Evolutionary conservation across 2,113 vertebrate species (phyloP).

Genomic region (Gymnorhina tibicen): DNA sequence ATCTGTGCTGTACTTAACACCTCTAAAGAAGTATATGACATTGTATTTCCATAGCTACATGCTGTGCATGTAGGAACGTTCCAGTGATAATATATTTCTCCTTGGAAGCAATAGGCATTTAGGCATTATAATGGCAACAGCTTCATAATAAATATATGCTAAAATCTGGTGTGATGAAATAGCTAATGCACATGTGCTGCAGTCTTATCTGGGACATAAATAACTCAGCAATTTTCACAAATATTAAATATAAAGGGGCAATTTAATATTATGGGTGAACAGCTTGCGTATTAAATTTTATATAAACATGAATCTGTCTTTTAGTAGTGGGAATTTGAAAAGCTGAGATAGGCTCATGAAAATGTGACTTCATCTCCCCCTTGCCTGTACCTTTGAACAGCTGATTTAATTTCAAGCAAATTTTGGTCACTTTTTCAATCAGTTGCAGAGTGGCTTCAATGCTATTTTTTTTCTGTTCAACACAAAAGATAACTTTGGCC

Average conservation of each 20-base stretch:
- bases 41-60: constrained; percentile 15
- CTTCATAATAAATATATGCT: not conserved
- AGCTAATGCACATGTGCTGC: not conserved
- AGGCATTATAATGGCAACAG: not conserved
- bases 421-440: not conserved
- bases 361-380: not conserved
- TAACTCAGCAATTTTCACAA: constrained; percentile 22
- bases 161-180: not conserved
- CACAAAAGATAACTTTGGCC: not conserved
- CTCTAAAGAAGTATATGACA: not conserved
- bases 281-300: constrained; percentile 40
- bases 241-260: constrained; percentile 17
- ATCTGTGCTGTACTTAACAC: not conserved
- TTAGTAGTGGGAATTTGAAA: not conserved
- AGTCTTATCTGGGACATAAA: not conserved
- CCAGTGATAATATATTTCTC: not conserved
- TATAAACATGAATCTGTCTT: constrained; percentile 31
- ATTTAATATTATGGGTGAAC: constrained; percentile 17
- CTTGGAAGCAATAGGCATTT: constrained; percentile 6
- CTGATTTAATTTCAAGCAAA: not conserved
- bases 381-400: not conserved
- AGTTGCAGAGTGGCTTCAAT: not conserved
- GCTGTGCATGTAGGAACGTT: not conserved
- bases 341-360: not conserved
- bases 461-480: not conserved